Base-by-base conservation (phyloP, 1,140 invertebrate species). In the Bombus cullumanus region DNA sequence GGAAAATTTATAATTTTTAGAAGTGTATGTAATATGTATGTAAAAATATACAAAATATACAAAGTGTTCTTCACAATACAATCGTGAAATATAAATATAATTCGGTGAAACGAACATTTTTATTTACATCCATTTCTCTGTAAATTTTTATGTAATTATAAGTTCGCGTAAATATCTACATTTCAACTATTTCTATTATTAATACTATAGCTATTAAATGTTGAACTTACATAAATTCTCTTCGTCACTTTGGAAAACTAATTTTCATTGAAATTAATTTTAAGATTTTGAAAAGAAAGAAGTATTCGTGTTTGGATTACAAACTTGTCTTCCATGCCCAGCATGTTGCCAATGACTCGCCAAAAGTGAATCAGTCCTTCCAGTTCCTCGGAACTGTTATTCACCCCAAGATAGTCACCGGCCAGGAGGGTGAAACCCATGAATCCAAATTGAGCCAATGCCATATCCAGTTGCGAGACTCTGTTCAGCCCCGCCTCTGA, bases 401-500 rank as follows among this genome's bases (percentile, higher is more conserved):
- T 88, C 5, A 98, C 94, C 1, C 97, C 97, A 53, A 98, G 95
- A 57, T 96, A 93, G 71, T 97, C 94, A 0, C 97, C 96, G 66
- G 96, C 96, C 9, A 98, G 86, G 0, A 98, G 90, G 1, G 97
- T 96, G 75, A 97, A 97, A 3, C 98, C 98, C 88, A 99, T 97
- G 91, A 99, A 99, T 18, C 97, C 98, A 89, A 98, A 98, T 92
- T 98, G 97, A 0, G 98, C 98, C 2, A 98, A 90, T 0, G 97
- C 97, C 96, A 99, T 97, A 87, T 98, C 98, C 84, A 97, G 96
- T 94, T 99, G 98, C 41, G 94, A 91, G 77, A 94, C 93, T 41
- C 92, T 88, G 25, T 92, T 90, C 9, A 96, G 92, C 3, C 96
- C 96, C 18, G 91, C 93, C 18, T 94, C 92, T 15, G 94, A 94